Evolutionary conservation across 2,797 vertebrate species (phyloP).

Genomic region (Neosilurus hyrtlii): DNA sequence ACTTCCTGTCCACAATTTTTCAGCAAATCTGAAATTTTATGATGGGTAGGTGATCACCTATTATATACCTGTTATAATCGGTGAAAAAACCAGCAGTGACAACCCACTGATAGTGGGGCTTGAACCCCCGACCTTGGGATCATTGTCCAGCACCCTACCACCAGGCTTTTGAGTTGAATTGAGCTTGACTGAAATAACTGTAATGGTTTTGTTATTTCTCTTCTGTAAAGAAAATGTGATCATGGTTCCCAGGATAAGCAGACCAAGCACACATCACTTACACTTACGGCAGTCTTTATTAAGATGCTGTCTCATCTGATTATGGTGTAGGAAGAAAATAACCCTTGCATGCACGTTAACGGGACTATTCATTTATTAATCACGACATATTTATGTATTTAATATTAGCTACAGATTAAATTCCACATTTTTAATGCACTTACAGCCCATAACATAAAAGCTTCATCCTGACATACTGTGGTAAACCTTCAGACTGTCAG

Average conservation of each 20-base stretch:
- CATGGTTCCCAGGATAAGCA: neutral
- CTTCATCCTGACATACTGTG: neutral
- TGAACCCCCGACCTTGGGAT: no score
- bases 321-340: neutral
- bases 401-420: neutral
- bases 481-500: neutral
- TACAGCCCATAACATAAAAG: neutral
- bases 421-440: neutral
- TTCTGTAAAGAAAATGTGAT: neutral
- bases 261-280: neutral
- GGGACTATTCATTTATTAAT: conserved; percentile 5
- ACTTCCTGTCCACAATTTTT: no score
- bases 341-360: neutral
- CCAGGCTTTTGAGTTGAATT: neutral
- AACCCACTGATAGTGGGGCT: no score
- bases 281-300: neutral
- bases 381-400: conserved; percentile 1
- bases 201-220: neutral
- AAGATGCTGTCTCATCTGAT: neutral
- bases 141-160: no score
- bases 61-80: no score
- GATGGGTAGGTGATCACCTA: no score
- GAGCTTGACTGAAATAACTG: neutral
- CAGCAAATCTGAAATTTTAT: no score
- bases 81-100: no score